phyloP scores from a whole-genome alignment of 1,140 invertebrate genomes.

The Delia radicum region DNA sequence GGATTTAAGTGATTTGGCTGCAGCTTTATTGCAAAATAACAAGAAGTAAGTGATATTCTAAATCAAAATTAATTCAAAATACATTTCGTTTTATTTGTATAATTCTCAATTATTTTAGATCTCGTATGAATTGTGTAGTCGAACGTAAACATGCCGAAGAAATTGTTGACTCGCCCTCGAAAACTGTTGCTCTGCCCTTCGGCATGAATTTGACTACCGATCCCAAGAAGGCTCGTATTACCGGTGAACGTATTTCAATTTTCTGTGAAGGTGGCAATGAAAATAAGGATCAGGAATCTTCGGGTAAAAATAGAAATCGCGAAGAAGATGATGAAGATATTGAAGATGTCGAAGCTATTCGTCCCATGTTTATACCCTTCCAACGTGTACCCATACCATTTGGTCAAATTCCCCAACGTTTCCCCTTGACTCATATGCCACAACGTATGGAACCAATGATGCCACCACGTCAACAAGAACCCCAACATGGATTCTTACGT shows the following conservation, averaged over 20 bases:
- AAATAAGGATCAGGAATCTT: constrained; percentile 58
- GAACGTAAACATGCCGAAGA: constrained; percentile 81
- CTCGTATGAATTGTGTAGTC: constrained; percentile 84
- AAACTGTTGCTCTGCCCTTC: constrained; percentile 65
- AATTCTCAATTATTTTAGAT: constrained; percentile 47
- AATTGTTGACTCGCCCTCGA: constrained; percentile 73
- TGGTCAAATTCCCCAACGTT: constrained; percentile 51
- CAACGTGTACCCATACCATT: constrained; percentile 54
- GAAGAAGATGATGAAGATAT: constrained; percentile 43
- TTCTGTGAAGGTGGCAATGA: constrained; percentile 75
- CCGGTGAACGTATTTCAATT: constrained; percentile 81
- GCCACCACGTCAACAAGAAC: constrained; percentile 30
- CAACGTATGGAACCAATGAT: constrained; percentile 53
- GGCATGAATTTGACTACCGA: constrained; percentile 72
- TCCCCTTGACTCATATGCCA: constrained; percentile 54
- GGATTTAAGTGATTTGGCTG: constrained; percentile 77
- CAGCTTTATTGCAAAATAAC: constrained; percentile 73
- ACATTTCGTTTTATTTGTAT: no score
- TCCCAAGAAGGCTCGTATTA: constrained; percentile 70
- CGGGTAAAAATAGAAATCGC: constrained; percentile 27
- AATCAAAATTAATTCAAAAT: not conserved
- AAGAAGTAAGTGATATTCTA: constrained; percentile 60
- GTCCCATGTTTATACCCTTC: constrained; percentile 53
- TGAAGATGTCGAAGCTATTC: constrained; percentile 46
- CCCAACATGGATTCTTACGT: constrained; percentile 35